Percentiles rank a stretch among this genome's conserved stretches.
Evolutionary conservation across 1,140 invertebrate species (phyloP).

Genomic region (Holcopasites calliopsidis): DNA sequence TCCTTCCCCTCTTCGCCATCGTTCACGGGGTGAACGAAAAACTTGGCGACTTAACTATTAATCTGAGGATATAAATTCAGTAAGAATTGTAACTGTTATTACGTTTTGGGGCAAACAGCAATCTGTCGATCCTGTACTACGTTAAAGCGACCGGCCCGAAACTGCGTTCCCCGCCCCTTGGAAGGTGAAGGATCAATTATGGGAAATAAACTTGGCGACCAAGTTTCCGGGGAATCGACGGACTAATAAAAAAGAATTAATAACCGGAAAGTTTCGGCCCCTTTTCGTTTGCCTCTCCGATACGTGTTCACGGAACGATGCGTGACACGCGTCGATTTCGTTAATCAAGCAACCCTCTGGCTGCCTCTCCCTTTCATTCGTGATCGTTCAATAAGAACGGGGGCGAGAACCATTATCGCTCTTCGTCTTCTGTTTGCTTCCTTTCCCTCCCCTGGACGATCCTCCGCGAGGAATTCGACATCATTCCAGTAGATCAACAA

Average conservation of each 20-base stretch:
- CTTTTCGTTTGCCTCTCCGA: conserved; percentile 9
- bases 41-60: not conserved
- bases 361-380: not conserved
- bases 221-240: conserved; percentile 44
- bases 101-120: too few relatives aligned
- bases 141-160: too few relatives aligned
- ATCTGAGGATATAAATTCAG: not conserved
- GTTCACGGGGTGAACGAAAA: not conserved
- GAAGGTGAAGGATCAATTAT: too few relatives aligned
- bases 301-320: conserved; percentile 13
- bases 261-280: conserved; percentile 55
- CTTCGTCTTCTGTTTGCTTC: conserved; percentile 14
- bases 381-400: conserved; percentile 26
- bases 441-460: not conserved
- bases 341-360: conserved; percentile 25
- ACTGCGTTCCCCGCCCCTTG: too few relatives aligned
- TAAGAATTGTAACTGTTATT: too few relatives aligned
- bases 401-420: conserved; percentile 24
- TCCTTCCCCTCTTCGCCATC: not conserved
- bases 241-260: conserved; percentile 47
- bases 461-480: not conserved
- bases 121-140: too few relatives aligned
- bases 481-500: not conserved
- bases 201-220: conserved; percentile 28
- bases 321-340: conserved; percentile 38